phyloP scores from a whole-genome alignment of 30 jellyfish, hydroid and myxozoan species.

The Chrysaora quinquecirrha region DNA sequence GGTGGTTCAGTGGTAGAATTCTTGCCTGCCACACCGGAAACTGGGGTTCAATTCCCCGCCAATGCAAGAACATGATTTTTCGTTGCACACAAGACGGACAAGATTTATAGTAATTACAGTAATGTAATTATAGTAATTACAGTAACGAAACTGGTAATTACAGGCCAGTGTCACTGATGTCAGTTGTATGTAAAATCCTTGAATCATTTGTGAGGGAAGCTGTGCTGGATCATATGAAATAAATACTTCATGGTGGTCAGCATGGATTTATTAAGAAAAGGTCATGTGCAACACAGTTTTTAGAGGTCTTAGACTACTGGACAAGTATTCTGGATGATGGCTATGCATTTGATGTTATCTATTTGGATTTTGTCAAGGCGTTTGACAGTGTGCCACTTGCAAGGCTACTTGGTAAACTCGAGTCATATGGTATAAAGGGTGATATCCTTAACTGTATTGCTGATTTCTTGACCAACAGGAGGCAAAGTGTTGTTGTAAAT shows the following conservation, averaged over 20 bases:
- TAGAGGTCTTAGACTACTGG: slow-evolving; percentile 2
- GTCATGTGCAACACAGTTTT: no score
- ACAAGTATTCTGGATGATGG: slow-evolving; percentile 2
- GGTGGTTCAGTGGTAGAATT: no score
- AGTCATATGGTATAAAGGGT: slow-evolving; percentile 23
- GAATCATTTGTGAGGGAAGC: slow-evolving; percentile 22
- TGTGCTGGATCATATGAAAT: slow-evolving; percentile 10
- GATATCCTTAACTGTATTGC: slow-evolving; percentile 13
- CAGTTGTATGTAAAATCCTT: slow-evolving; percentile 23
- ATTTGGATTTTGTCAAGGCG: slow-evolving; percentile 44
- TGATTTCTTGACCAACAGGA: slow-evolving; percentile 24
- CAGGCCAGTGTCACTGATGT: slow-evolving; percentile 30
- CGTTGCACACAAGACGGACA: no score
- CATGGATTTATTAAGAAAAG: no score
- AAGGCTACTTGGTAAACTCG: slow-evolving; percentile 5
- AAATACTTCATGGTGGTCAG: not conserved
- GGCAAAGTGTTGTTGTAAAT: slow-evolving; percentile 20
- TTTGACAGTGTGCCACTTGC: slow-evolving; percentile 37
- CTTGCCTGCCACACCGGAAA: no score
- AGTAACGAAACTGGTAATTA: slow-evolving; percentile 12
- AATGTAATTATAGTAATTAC: no score
- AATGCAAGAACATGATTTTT: no score
- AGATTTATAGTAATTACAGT: no score
- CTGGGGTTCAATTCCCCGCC: no score
- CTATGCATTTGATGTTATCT: slow-evolving; percentile 15